Conservation (phyloP, 1,140 invertebrate genomes). For the Cecropterus lyciades region DNA sequence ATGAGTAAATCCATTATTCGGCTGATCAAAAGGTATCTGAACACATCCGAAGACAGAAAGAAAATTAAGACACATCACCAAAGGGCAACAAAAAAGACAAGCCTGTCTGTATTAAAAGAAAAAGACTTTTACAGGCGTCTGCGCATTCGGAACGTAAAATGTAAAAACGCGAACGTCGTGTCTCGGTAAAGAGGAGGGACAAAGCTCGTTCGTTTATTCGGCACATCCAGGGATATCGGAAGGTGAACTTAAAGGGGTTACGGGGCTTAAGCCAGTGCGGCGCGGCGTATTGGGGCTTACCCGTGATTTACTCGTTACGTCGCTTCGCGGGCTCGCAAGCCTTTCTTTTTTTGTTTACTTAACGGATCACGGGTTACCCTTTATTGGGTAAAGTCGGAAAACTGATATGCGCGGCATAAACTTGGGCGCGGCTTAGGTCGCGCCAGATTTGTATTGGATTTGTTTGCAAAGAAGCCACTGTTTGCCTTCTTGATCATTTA, state of each 20-base stretch:
- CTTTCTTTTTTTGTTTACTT: constrained; percentile 80
- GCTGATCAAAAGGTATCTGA: too few species aligned
- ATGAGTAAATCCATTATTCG: too few species aligned
- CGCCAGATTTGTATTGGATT: constrained; percentile 62
- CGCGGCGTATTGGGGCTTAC: constrained; percentile 71
- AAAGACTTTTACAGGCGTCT: constrained; percentile 1
- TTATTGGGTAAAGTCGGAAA: constrained; percentile 79
- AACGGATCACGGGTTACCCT: constrained; percentile 79
- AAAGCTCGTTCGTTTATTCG: constrained; percentile 54
- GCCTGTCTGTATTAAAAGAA: neutral
- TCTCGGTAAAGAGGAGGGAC: constrained; percentile 40
- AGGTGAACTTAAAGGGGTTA: constrained; percentile 75
- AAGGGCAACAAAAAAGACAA: neutral
- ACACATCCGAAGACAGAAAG: too few species aligned
- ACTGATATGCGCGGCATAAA: constrained; percentile 75
- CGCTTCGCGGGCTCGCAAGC: constrained; percentile 59
- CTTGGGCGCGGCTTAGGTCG: constrained; percentile 48
- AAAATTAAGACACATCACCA: neutral
- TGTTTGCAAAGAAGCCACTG: constrained; percentile 40
- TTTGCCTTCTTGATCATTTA: constrained; percentile 5
- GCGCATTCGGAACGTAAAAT: constrained; percentile 10
- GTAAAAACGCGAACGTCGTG: constrained; percentile 32
- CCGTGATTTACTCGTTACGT: constrained; percentile 79
- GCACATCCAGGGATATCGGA: constrained; percentile 57
- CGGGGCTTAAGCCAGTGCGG: constrained; percentile 58